These are phyloP conservation scores for Hypsopygia costalis DNA, from an alignment of 2,888 invertebrate species.

Conservation along the genomic window DNA sequence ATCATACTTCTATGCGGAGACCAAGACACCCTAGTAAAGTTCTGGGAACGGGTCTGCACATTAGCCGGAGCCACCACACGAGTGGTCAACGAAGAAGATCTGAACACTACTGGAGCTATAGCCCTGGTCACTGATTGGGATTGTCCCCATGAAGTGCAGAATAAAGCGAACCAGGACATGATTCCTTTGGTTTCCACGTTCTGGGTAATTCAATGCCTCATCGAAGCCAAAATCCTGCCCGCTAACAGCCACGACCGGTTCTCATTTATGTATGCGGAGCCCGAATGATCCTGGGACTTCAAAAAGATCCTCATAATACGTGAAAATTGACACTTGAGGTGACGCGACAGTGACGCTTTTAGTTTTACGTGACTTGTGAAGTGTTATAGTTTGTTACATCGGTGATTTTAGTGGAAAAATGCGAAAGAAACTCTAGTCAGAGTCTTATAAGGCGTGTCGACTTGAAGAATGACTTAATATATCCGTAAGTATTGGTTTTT, in stretches of 20 bases:
- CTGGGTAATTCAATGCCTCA: slow-evolving; percentile 85
- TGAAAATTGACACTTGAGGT: slow-evolving; percentile 68
- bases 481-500: too few relatives aligned
- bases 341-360: slow-evolving; percentile 31
- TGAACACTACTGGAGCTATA: slow-evolving; percentile 65
- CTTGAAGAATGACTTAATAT: too few relatives aligned
- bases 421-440: background rate
- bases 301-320: slow-evolving; percentile 71
- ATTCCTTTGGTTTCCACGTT: slow-evolving; percentile 84
- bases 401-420: background rate
- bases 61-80: slow-evolving; percentile 77
- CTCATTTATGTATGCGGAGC: slow-evolving; percentile 75
- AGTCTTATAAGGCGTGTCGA: background rate
- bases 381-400: background rate
- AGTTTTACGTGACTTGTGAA: slow-evolving; percentile 3
- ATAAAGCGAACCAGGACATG: slow-evolving; percentile 77
- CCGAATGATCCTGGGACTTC: slow-evolving; percentile 78
- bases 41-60: slow-evolving; percentile 82
- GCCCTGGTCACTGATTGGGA: slow-evolving; percentile 83
- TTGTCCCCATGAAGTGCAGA: slow-evolving; percentile 79
- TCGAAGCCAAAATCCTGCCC: slow-evolving; percentile 77
- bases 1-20: slow-evolving; percentile 73
- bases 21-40: slow-evolving; percentile 75
- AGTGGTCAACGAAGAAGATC: slow-evolving; percentile 66
- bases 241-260: slow-evolving; percentile 75